Percentiles rank a stretch among this genome's conserved stretches.
phyloP scores from a whole-genome alignment of 1,140 invertebrate species.

The Saccostrea echinata region DNA sequence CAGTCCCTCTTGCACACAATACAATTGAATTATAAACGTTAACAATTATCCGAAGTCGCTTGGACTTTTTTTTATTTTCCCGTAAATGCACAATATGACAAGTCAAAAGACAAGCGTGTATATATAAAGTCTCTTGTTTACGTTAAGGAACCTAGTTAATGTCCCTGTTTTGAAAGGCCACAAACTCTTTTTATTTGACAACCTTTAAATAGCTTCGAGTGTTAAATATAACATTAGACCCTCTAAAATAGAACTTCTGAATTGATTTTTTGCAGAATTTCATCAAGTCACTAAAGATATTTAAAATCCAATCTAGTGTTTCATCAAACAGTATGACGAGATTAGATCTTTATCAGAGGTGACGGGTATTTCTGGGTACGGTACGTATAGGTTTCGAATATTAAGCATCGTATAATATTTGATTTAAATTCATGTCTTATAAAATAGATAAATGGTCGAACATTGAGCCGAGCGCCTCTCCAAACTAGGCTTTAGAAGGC shows the following conservation, averaged over 20 bases:
- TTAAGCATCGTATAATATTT: slow-evolving; percentile 33
- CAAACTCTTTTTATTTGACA: slow-evolving; percentile 12
- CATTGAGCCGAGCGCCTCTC: background rate
- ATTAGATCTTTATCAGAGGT: slow-evolving; percentile 27
- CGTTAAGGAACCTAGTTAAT: background rate
- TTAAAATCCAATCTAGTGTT: slow-evolving; percentile 29
- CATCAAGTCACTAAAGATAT: slow-evolving; percentile 18
- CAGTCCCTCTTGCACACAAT: no score
- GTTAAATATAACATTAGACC: slow-evolving; percentile 11
- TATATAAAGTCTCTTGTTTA: slow-evolving; percentile 8
- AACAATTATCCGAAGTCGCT: background rate
- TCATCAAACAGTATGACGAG: slow-evolving; percentile 4
- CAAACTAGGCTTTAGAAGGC: slow-evolving; percentile 10
- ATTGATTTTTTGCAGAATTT: slow-evolving; percentile 19
- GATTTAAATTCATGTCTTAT: slow-evolving; percentile 36
- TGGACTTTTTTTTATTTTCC: background rate
- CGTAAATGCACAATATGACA: background rate
- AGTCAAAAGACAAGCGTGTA: background rate
- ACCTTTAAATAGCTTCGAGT: slow-evolving; percentile 22
- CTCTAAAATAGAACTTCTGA: slow-evolving; percentile 22
- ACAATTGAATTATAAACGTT: no score
- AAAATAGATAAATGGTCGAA: slow-evolving; percentile 37
- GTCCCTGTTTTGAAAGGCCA: background rate
- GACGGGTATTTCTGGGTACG: slow-evolving; percentile 9
- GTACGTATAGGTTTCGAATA: background rate